Base-by-base conservation (phyloP, 2,113 vertebrate genomes). In the Pterophyllum scalare region DNA sequence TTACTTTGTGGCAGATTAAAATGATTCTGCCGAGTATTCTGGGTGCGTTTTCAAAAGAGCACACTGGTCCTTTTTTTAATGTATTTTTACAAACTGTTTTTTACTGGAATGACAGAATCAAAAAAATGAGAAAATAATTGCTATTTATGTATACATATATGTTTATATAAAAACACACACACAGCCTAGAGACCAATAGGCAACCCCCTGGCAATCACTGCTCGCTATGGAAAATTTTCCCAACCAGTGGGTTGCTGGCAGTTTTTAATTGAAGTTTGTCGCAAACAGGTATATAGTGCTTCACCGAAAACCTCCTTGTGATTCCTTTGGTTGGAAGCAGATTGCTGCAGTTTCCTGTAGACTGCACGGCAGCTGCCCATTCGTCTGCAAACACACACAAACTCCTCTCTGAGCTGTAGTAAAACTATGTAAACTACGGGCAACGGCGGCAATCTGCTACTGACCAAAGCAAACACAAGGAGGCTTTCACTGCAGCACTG, bases 271-370 rank as follows among this genome's bases (percentile, higher is more conserved):
- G 40, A 67, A 46, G 46, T 46, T 0, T 2, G 46, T 26, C 2
- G 14, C 8, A 28, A 28, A 46, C 14, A 46, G 0, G 15, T 43
- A 43, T 3, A 43, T 26, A 67, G 26, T 49, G 40, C 5, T 70
- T 40, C 64, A 49, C 40, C 12, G 22, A 49, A 49, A 49, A 49
- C 26, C 3, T 70, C 26, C 64, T 19, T 67, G 64, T 1, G 38
- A 67, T 46, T 67, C 38, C 14, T 67, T 67, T 19, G 22, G 22
- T 65, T 24, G n/a, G 13, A 17, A 17, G 13, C 38, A 67, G 64
- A 0, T 70, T 28, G 40, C 15, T 70, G 2, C 3, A 28, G 1
- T 49, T 49, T 7, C n/a, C 7, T n/a, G 3, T 43, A 5, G 0
- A 17, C n/a, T 65, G 64, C 64, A 28, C 49, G 43, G 43, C 5